Evolutionary conservation across 64 coral and sea anemone species (phyloP).

Genomic region (Pachyseris speciosa): DNA sequence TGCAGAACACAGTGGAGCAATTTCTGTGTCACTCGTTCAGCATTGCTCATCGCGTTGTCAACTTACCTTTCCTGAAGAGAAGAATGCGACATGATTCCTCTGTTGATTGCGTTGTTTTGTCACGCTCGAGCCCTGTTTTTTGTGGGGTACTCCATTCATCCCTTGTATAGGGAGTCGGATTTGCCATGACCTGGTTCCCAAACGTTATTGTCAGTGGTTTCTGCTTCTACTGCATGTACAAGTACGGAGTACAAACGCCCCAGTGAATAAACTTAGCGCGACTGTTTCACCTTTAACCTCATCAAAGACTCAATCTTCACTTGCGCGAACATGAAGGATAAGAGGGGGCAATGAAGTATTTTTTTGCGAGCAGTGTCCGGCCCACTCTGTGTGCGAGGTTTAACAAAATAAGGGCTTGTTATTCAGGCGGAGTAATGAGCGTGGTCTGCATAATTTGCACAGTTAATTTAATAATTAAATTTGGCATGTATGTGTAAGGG

Average conservation of each 20-base stretch:
- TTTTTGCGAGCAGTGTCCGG: too few species aligned
- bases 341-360: too few species aligned
- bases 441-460: too few species aligned
- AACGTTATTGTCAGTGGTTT: conserved; percentile 7
- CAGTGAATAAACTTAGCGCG: not conserved
- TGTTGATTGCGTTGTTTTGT: conserved; percentile 37
- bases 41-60: conserved; percentile 13
- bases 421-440: too few species aligned
- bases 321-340: too few species aligned
- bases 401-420: too few species aligned
- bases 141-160: conserved; percentile 22
- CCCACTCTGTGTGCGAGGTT: too few species aligned
- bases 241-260: not conserved
- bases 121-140: conserved; percentile 15
- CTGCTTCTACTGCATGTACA: conserved; percentile 32
- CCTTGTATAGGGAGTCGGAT: conserved; percentile 35
- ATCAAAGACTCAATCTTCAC: too few species aligned
- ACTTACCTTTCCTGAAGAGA: conserved; percentile 49
- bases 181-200: conserved; percentile 27
- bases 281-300: too few species aligned
- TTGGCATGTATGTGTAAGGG: too few species aligned
- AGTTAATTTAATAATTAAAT: too few species aligned
- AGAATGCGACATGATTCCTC: conserved; percentile 27
- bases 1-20: conserved; percentile 75
- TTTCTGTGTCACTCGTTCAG: conserved; percentile 58